Evolutionary conservation across 2,888 invertebrate species (phyloP), one percentile per base, ranked within the genome.

Genomic region (Exocentrus adspersus): DNA sequence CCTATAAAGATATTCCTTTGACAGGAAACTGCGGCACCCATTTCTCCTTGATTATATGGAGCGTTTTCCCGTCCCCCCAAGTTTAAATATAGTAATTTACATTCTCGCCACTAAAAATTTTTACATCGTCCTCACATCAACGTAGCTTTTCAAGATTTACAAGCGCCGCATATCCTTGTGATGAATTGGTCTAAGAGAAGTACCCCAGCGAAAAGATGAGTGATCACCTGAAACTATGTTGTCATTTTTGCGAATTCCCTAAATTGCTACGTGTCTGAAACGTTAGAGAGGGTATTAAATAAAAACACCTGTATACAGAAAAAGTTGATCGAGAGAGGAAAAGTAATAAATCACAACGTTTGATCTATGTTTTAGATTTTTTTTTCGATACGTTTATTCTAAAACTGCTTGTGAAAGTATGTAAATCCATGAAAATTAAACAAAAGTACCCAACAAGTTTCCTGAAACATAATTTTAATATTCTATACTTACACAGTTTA

Each of bases 141-240:
- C 41, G 42, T 37, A 14, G 53, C 53, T 53, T 21, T 21, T 37
- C 9, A 24, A 21, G 32, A 32, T 42, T 53, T 41, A 41, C 41
- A 53, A 42, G 53, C 53, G 41, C 41, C 37, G 53, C 20, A 41
- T 53, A 41, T 53, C 21, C 53, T 32, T 37, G 16, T 32, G 53
- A 53, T 53, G 53, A 41, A 41, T 53, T 53, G 41, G 41, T 48
- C 48, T 48, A 28, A 28, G 20, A 48, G 48, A 48, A 48, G 28
- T 28, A 48, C 12, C 52, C 12, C 53, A 5, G 12, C 20, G 42
- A 24, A 21, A 14, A 41, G 53, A 53, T 53, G 53, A 53, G 21
- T 53, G 53, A 53, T 53, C 53, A 53, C 53, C 41, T 53, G 53
- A 37, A 53, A 41, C 41, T 53, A 41, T 37, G 53, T 17, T 24